These are phyloP conservation scores for Epinephelus cyanopodus DNA, from an alignment of 2,113 vertebrate genomes.

Conservation along the genomic window DNA sequence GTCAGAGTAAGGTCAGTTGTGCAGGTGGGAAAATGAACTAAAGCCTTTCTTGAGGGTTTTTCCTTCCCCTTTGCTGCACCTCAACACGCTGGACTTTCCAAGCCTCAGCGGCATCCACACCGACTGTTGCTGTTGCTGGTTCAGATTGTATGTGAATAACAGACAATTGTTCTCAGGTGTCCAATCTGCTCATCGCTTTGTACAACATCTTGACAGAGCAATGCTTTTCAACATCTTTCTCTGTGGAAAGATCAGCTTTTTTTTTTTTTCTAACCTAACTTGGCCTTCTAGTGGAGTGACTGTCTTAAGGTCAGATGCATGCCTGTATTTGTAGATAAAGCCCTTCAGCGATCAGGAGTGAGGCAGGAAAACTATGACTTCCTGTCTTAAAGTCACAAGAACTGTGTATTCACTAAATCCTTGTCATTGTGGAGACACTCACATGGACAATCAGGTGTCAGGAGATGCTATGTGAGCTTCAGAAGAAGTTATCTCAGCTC, in stretches of 20 bases:
- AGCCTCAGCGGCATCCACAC: constrained; percentile 2
- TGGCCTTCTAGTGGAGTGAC: constrained; percentile 48
- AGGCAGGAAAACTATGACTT: constrained; percentile 39
- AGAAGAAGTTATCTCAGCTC: constrained; percentile 47
- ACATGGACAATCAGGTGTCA: constrained; percentile 69
- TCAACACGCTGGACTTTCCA: constrained; percentile 37
- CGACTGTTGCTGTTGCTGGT: constrained; percentile 13
- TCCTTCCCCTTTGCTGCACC: not conserved
- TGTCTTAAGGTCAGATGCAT: constrained; percentile 53
- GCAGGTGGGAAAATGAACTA: constrained; percentile 28
- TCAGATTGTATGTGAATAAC: constrained; percentile 30
- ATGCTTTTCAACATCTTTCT: constrained; percentile 39
- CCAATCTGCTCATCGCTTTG: constrained; percentile 30
- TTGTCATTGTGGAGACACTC: constrained; percentile 32
- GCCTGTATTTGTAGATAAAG: constrained; percentile 52
- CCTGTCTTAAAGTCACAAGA: constrained; percentile 37
- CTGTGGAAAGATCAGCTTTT: constrained; percentile 36
- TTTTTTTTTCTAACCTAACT: constrained; percentile 27
- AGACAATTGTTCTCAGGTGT: constrained; percentile 71
- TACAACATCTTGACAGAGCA: constrained; percentile 42
- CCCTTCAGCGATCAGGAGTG: constrained; percentile 28
- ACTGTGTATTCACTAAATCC: constrained; percentile 18
- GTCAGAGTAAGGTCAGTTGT: constrained; percentile 34
- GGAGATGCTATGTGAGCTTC: constrained; percentile 34
- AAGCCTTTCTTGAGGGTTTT: not conserved